Base-by-base conservation (phyloP, 2,113 vertebrate species). In the Salvelinus sp. region DNA sequence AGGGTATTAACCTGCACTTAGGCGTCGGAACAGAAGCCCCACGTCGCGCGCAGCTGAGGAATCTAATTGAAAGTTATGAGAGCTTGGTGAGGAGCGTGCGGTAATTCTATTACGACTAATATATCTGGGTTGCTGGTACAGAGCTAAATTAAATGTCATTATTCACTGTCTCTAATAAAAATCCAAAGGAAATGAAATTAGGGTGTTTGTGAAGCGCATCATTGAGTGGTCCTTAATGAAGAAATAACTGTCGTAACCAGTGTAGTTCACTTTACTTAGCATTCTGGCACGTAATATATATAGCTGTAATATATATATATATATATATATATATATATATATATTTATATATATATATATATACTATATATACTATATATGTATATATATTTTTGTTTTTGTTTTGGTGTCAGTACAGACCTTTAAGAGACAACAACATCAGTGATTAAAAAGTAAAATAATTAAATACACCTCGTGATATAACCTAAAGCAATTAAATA, bases 61-160 rank as follows among this genome's bases (percentile, higher is more conserved):
- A 94, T 93, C 90, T 97, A 97, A 98, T 97, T 94, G 95, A 95
- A 97, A 98, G 94, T 98, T 98, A 98, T 98, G 97, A 97, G 96
- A 93, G 92, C 94, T 86, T 91, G 93, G 95, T 92, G 95, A 96
- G 94, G 93, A 94, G 94, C 94, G 93, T 95, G 94, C 94, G 93
- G 96, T 97, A 97, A 98, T 97, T 96, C 94, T 91, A 95, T 99
- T 98, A 97, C 92, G 91, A 95, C 95, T 95, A 96, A 97, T 96
- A 98, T 96, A 95, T 95, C 86, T 91, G 94, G 95, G 92, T 97
- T 96, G 95, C 95, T 95, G 95, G 95, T 93, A 95, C 95, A 93
- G 90, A 87, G 95, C 96, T 97, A 97, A 98, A 98, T 99, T 97
- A 98, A 98, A 98, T 97, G 97, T 98, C 97, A 98, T 98, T 98